Evolutionary conservation across 1,140 invertebrate species (phyloP), one percentile per base, ranked within the genome.

Genomic region (Mizuhopecten yessoensis): DNA sequence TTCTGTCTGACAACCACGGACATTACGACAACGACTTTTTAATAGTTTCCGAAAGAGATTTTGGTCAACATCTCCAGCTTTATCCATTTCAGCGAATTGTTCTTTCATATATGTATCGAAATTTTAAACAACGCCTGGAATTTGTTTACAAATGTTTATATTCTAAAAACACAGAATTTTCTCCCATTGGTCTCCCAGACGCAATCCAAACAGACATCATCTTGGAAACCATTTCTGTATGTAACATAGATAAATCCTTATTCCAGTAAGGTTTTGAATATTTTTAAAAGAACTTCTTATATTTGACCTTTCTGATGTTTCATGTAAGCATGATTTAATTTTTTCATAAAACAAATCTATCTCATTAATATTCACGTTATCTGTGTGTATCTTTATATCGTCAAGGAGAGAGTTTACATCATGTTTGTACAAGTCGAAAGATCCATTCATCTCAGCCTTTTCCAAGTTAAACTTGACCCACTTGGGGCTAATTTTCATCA

Each of bases 161-260:
- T 17, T 75, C 57, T 3, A 75, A 17, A 17, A 75, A n/a, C 23
- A n/a, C 3, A 75, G 2, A 1, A 29, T 75, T 29, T 5, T 0
- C 17, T 3, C 57, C 57, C 29, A 23, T n/a, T 75, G 57, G 45
- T 57, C 20, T 15, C 15, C 57, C 57, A 29, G 23, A n/a, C 57
- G 1, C n/a, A 29, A 9, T 29, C 57, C 57, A 75, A 75, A 75
- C 5, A 3, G 57, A 75, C 57, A 23, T n/a, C n/a, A n/a, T 75
- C 57, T 75, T 75, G n/a, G 57, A 75, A 75, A 75, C 57, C 57
- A 75, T 75, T 75, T 75, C 57, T 7, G 5, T 75, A 75, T 75
- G 57, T 3, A 75, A n/a, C 17, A 29, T 75, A 5, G 57, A 75
- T 29, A 75, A 75, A n/a, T 75, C 23, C 9, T n/a, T 75, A 29